A percentile compares a stretch with the other conserved stretches of the same genome.
These are phyloP conservation scores for Onthophagus taurus DNA, from an alignment of 1,140 invertebrate genomes.

Conservation along the genomic window DNA sequence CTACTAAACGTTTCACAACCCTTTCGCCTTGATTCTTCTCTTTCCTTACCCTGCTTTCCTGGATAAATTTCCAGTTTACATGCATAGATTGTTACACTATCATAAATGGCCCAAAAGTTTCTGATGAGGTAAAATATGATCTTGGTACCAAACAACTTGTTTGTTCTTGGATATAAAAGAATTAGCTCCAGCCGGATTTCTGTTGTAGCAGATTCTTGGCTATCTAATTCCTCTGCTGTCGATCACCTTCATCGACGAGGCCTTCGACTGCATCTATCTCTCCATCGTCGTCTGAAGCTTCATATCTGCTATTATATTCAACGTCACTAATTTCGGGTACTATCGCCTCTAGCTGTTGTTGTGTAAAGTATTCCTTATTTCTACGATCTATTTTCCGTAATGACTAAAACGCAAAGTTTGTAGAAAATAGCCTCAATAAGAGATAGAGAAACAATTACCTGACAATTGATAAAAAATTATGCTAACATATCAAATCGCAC, in stretches of 20 bases:
- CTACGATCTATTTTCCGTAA: background rate
- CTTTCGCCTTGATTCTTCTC: no score
- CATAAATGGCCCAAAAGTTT: constrained; percentile 5
- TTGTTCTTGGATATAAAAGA: background rate
- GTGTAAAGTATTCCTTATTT: background rate
- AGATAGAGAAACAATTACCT: background rate
- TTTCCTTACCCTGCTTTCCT: background rate
- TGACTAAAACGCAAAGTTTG: background rate
- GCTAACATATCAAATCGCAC: background rate
- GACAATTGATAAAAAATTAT: background rate
- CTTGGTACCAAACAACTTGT: background rate
- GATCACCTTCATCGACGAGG: background rate
- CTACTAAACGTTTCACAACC: background rate
- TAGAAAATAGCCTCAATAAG: background rate
- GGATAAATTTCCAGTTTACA: background rate
- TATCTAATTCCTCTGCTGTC: background rate
- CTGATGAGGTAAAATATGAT: background rate
- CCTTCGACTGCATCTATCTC: background rate
- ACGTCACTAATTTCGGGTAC: background rate
- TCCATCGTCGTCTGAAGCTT: background rate
- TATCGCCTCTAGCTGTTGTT: background rate
- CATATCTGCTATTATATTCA: constrained; percentile 1
- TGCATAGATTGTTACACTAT: background rate
- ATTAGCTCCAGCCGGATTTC: background rate
- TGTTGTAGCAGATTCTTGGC: background rate